phyloP scores from a whole-genome alignment of 2,888 invertebrate species.

The Diplolepis rosae region DNA sequence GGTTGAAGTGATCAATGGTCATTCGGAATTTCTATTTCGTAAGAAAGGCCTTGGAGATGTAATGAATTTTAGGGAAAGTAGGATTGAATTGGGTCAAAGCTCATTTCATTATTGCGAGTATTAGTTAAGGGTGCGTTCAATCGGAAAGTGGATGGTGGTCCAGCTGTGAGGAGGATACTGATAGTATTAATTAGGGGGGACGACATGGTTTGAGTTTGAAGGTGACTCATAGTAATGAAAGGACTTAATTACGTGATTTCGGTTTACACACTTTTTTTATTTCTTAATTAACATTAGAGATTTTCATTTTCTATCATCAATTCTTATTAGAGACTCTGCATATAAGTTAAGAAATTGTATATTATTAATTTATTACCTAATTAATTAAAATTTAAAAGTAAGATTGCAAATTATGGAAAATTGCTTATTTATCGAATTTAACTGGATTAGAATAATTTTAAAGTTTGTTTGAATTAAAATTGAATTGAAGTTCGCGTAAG shows the following conservation, averaged over 20 bases:
- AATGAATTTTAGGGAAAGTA: background rate
- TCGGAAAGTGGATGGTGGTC: slow-evolving; percentile 27
- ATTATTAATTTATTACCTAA: no score
- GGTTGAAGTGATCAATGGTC: slow-evolving; percentile 1
- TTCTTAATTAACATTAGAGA: background rate
- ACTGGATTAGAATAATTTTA: no score
- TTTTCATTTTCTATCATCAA: background rate
- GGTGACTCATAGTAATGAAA: background rate
- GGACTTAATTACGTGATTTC: no score
- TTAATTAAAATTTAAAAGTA: no score
- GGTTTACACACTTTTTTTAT: background rate
- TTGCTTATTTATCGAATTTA: no score
- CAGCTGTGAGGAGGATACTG: background rate
- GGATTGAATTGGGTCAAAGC: slow-evolving; percentile 10
- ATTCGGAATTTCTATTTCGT: background rate
- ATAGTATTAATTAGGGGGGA: slow-evolving; percentile 10
- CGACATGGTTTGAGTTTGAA: slow-evolving; percentile 9
- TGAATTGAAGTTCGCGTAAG: no score
- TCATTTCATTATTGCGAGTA: slow-evolving; percentile 12
- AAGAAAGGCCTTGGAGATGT: slow-evolving; percentile 18
- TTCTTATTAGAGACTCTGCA: no score
- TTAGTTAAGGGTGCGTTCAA: slow-evolving; percentile 12
- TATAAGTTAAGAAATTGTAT: no score
- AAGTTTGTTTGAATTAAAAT: no score
- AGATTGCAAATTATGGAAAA: no score